Conservation (phyloP, 2,113 vertebrate genomes). For the Amphiprion percula region DNA sequence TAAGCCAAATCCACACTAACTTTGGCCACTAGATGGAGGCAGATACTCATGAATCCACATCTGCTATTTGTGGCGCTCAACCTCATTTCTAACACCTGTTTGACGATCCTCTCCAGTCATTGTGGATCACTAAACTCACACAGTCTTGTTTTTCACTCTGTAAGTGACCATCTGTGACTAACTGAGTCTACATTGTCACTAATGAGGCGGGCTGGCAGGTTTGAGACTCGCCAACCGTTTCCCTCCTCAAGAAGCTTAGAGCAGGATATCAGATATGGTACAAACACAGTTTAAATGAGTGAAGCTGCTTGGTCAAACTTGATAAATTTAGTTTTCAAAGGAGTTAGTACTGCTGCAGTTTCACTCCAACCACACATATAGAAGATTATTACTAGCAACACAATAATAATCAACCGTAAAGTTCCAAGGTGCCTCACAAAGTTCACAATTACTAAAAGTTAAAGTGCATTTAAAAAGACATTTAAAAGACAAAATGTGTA, state of each 20-base stretch:
- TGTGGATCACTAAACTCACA: not conserved
- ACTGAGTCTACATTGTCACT: not conserved
- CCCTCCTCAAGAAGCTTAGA: slow-evolving; percentile 21
- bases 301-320: slow-evolving; percentile 19
- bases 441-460: no score
- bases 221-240: slow-evolving; percentile 9
- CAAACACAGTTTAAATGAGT: not conserved
- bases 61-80: no score
- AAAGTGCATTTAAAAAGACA: no score
- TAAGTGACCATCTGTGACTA: not conserved
- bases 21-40: slow-evolving; percentile 68
- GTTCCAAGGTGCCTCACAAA: no score
- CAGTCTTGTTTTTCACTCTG: not conserved
- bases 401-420: no score
- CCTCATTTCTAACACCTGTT: not conserved
- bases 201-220: not conserved
- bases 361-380: not conserved
- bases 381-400: no score
- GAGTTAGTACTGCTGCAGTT: slow-evolving; percentile 4
- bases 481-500: no score
- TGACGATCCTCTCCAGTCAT: not conserved
- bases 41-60: slow-evolving; percentile 79
- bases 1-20: no score
- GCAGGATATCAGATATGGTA: slow-evolving; percentile 9
- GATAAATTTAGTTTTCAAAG: slow-evolving; percentile 8